phyloP scores from a whole-genome alignment of 1,140 invertebrate genomes.

The Agrilus planipennis region DNA sequence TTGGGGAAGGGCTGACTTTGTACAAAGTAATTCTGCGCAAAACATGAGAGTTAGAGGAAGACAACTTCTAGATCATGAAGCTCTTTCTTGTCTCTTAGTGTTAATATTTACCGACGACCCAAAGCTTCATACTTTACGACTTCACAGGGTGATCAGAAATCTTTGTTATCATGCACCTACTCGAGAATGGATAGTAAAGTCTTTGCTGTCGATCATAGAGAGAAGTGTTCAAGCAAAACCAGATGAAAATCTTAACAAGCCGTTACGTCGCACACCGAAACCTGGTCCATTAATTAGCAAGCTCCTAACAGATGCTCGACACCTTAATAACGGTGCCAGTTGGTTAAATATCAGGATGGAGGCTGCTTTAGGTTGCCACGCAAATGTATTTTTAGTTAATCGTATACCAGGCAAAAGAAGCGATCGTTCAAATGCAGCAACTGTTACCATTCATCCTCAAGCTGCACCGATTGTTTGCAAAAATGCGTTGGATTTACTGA shows the following conservation, averaged over 20 bases:
- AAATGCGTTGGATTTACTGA: slow-evolving; percentile 72
- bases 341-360: slow-evolving; percentile 76
- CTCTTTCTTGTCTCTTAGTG: slow-evolving; percentile 69
- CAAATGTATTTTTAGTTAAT: slow-evolving; percentile 76
- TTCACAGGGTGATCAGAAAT: slow-evolving; percentile 75
- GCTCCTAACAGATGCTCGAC: slow-evolving; percentile 28
- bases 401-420: slow-evolving; percentile 28
- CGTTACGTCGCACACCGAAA: slow-evolving; percentile 23
- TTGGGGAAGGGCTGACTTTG: neutral
- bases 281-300: slow-evolving; percentile 31
- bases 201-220: slow-evolving; percentile 53
- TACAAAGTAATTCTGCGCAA: slow-evolving; percentile 8
- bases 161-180: slow-evolving; percentile 78
- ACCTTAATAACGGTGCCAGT: slow-evolving; percentile 30
- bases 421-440: slow-evolving; percentile 33
- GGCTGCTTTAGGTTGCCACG: slow-evolving; percentile 70
- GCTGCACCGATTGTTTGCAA: slow-evolving; percentile 72
- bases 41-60: slow-evolving; percentile 45
- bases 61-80: slow-evolving; percentile 71
- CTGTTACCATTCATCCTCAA: slow-evolving; percentile 70
- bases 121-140: slow-evolving; percentile 65
- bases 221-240: slow-evolving; percentile 43
- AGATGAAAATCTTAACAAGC: slow-evolving; percentile 24
- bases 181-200: slow-evolving; percentile 69
- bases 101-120: slow-evolving; percentile 78